A percentile compares a stretch with the other conserved stretches of the same genome.
Evolutionary conservation across 2,113 vertebrate genomes (phyloP).

Genomic region (Neolamprologus toae): DNA sequence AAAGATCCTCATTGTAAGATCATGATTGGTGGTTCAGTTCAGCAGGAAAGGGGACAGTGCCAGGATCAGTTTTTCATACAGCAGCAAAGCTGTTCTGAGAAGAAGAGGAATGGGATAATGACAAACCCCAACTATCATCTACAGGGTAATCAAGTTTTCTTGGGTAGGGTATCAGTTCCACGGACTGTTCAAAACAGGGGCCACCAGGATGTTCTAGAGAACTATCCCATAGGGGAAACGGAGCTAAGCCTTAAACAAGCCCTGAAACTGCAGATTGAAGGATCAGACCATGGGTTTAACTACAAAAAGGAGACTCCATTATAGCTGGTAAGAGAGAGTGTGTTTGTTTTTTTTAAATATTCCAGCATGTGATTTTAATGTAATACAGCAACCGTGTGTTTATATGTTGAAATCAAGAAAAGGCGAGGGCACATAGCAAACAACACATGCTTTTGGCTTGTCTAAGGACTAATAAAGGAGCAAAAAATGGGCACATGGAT

Average conservation of each 20-base stretch:
- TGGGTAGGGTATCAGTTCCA: constrained; percentile 88
- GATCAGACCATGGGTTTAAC: constrained; percentile 88
- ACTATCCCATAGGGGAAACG: constrained; percentile 85
- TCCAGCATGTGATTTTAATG: neutral
- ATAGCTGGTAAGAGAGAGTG: constrained; percentile 77
- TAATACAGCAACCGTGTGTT: neutral
- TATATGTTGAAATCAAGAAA: constrained; percentile 2
- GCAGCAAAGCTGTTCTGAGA: constrained; percentile 85
- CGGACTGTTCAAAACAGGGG: constrained; percentile 81
- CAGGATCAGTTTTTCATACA: constrained; percentile 88
- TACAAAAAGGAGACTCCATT: constrained; percentile 98
- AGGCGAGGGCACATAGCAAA: neutral
- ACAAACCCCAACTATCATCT: constrained; percentile 98
- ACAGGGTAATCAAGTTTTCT: constrained; percentile 92
- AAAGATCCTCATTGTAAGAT: constrained; percentile 85
- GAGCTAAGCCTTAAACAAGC: constrained; percentile 98
- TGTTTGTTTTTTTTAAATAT: neutral
- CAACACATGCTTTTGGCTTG: neutral
- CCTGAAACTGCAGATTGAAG: constrained; percentile 95
- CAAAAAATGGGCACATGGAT: neutral
- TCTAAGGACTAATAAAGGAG: neutral
- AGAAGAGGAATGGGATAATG: constrained; percentile 95
- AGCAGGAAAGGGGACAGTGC: constrained; percentile 76
- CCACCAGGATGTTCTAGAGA: constrained; percentile 89
- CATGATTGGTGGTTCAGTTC: constrained; percentile 71